Conservation (phyloP, 2,113 vertebrate genomes). For the Colossoma macropomum region DNA sequence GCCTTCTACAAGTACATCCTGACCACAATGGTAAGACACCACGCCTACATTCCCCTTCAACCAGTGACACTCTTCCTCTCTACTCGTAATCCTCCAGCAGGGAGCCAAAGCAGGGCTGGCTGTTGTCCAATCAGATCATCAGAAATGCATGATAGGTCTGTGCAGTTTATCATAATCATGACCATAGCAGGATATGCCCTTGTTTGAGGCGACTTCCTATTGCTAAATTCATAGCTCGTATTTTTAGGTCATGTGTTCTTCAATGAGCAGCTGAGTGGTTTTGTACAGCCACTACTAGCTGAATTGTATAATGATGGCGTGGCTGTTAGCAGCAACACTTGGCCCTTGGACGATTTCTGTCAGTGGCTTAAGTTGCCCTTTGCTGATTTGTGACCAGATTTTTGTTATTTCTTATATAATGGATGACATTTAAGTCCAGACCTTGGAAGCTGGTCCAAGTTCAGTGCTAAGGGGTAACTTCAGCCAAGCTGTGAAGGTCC, state of each 20-base stretch:
- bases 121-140: slow-evolving; percentile 51
- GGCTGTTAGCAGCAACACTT: not conserved
- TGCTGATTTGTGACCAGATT: slow-evolving; percentile 13
- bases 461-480: not conserved
- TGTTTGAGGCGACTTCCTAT: slow-evolving; percentile 57
- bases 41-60: slow-evolving; percentile 10
- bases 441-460: not conserved
- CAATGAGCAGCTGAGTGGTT: slow-evolving; percentile 3
- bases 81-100: slow-evolving; percentile 1
- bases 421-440: slow-evolving; percentile 3
- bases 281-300: not conserved
- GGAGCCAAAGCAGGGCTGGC: slow-evolving; percentile 2
- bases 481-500: not conserved
- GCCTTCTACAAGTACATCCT: slow-evolving; percentile 93
- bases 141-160: slow-evolving; percentile 53
- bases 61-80: slow-evolving; percentile 37
- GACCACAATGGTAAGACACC: slow-evolving; percentile 87
- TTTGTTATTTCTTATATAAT: slow-evolving; percentile 16
- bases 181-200: slow-evolving; percentile 57
- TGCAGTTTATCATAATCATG: slow-evolving; percentile 66
- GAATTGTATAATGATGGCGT: not conserved
- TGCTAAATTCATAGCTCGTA: slow-evolving; percentile 39
- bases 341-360: not conserved
- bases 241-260: slow-evolving; percentile 20
- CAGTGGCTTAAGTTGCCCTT: not conserved